A percentile compares a stretch with the other conserved stretches of the same genome.
phyloP scores from a whole-genome alignment of 2,797 vertebrate genomes.

The Sebastiscus tertius region DNA sequence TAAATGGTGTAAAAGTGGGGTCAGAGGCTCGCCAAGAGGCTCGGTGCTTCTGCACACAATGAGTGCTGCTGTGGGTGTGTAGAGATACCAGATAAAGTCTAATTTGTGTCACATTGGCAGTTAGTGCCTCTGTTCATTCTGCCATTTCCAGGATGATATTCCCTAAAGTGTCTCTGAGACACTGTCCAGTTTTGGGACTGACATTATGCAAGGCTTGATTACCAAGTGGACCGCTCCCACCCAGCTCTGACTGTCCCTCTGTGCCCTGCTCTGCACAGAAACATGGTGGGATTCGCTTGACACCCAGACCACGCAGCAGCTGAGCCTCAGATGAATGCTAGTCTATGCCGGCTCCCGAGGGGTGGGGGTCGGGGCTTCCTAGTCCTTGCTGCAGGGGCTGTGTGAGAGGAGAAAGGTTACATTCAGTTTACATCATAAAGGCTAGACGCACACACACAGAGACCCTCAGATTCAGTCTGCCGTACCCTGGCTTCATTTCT shows the following conservation, averaged over 20 bases:
- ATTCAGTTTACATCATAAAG: constrained; percentile 84
- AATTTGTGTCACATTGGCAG: constrained; percentile 32
- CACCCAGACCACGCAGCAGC: constrained; percentile 74
- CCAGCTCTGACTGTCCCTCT: constrained; percentile 71
- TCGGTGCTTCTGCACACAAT: constrained; percentile 28
- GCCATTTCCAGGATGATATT: constrained; percentile 36
- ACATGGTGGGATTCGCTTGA: constrained; percentile 62
- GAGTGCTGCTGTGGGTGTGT: constrained; percentile 44
- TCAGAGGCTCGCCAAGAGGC: constrained; percentile 50
- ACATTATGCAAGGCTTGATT: constrained; percentile 72
- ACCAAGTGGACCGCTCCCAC: constrained; percentile 70
- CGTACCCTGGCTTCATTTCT: constrained; percentile 43
- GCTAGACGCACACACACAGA: constrained; percentile 55
- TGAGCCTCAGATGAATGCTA: constrained; percentile 74
- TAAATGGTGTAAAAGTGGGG: constrained; percentile 62
- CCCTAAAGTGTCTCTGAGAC: constrained; percentile 45
- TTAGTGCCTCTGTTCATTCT: constrained; percentile 34
- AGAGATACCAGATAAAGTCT: constrained; percentile 37
- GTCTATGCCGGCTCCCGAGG: constrained; percentile 62
- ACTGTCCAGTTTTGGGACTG: constrained; percentile 51
- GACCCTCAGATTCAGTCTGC: constrained; percentile 59
- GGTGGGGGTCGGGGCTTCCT: constrained; percentile 57
- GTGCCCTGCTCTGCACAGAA: constrained; percentile 61
- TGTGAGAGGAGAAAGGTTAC: constrained; percentile 78
- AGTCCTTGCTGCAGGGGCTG: constrained; percentile 72